Evolutionary conservation across 2,888 invertebrate genomes (phyloP), one percentile per base, ranked within the genome.

Genomic region (Boloria selene): DNA sequence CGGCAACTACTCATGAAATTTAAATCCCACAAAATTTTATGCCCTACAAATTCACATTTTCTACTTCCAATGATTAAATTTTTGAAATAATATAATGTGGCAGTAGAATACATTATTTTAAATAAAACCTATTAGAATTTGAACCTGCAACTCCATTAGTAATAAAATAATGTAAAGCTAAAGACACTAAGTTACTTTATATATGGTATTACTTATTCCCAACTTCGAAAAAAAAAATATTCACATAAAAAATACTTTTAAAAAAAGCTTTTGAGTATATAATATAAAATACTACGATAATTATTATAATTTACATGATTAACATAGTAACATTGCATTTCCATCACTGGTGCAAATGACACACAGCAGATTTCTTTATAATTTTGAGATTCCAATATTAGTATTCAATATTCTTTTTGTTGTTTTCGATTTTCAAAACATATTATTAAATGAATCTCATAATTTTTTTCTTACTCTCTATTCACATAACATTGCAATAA

Each of bases 271-370:
- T 44, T n/a, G 55, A 56, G n/a, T 56, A 45, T 22, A 44, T 45
- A n/a, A 56, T 45, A 45, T 45, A 55, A 26, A 56, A 56, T 18
- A 7, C 44, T 56, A 56, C n/a, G n/a, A 56, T 13, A 56, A 13
- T 45, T 56, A 56, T 45, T 56, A 56, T 45, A 45, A 56, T 26
- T 45, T 56, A 56, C 45, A 45, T 56, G 56, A 45, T 56, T 56
- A 56, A 7, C 14, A 22, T 56, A n/a, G 56, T 56, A 44, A 56
- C 22, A 26, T 45, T 16, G 44, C 26, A 13, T 56, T 45, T 56
- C 44, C 22, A 45, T 45, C 44, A 45, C 45, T 45, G 26, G 22
- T 22, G 13, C 45, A 10, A 56, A 45, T 45, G 4, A 44, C 13
- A 56, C 31, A 38, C 10, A 38, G 31, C 31, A 38, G 10, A 38